phyloP scores from a whole-genome alignment of 2,797 vertebrate species.

The Tokudaia muenninki region DNA sequence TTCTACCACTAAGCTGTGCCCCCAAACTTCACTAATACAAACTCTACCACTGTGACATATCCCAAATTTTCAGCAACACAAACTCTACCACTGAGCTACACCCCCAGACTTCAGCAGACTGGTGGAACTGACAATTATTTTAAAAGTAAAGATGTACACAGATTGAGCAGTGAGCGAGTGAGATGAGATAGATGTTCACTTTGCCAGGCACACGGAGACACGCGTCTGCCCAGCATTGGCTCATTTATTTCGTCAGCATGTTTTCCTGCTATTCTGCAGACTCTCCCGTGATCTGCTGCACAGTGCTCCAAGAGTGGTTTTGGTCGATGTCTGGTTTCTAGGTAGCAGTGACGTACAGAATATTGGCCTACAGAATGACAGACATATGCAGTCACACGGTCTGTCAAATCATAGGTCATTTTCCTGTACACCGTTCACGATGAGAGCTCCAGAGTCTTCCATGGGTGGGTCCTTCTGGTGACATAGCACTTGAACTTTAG shows the following conservation, averaged over 20 bases:
- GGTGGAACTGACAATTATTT: background rate
- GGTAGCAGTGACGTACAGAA: slow-evolving; percentile 83
- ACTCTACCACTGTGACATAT: background rate
- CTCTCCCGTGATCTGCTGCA: background rate
- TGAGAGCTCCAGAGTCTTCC: background rate
- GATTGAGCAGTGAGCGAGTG: background rate
- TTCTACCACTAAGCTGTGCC: background rate
- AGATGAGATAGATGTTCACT: background rate
- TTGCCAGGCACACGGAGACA: slow-evolving; percentile 23
- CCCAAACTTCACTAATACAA: background rate
- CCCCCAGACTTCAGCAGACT: background rate
- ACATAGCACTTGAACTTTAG: background rate
- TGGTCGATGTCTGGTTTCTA: background rate
- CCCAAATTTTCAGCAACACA: background rate
- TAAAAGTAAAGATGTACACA: background rate
- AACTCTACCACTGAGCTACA: background rate
- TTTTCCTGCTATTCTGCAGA: background rate
- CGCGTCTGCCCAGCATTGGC: background rate
- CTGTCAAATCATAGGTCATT: slow-evolving; percentile 94
- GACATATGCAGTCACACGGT: slow-evolving; percentile 83
- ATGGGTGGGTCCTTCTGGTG: background rate
- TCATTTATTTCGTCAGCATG: background rate
- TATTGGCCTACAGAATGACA: slow-evolving; percentile 92
- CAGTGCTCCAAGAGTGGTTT: background rate
- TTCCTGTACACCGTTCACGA: slow-evolving; percentile 85